Conservation (phyloP, 2,113 vertebrate species). For the Lamprotornis superbus region DNA sequence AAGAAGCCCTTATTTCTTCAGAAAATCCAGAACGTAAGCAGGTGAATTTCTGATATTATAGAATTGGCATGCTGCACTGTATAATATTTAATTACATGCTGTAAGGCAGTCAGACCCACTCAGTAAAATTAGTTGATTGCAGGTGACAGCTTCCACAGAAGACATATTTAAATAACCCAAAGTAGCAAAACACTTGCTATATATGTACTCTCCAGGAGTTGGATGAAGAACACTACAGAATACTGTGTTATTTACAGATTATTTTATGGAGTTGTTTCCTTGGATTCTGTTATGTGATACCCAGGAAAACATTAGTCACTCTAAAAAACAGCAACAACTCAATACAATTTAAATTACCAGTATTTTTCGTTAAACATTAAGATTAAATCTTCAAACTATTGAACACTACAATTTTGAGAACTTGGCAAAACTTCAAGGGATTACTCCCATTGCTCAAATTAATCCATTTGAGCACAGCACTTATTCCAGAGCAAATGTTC, state of each 20-base stretch:
- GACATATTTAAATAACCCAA: neutral
- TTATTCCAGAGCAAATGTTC: neutral
- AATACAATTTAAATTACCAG: neutral
- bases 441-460: neutral
- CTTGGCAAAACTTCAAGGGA: neutral
- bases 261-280: neutral
- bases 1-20: neutral
- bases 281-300: neutral
- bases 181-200: fast-evolving
- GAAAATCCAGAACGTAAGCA: neutral
- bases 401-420: neutral
- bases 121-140: neutral
- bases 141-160: neutral
- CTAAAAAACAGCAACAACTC: neutral
- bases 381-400: neutral
- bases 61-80: neutral
- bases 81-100: neutral
- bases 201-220: neutral
- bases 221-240: neutral
- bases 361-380: neutral
- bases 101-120: neutral
- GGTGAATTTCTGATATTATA: neutral
- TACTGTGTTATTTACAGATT: neutral
- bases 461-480: neutral
- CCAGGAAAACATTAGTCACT: neutral